Evolutionary conservation across 2,888 invertebrate species (phyloP).

Genomic region (Danaus chrysippus): DNA sequence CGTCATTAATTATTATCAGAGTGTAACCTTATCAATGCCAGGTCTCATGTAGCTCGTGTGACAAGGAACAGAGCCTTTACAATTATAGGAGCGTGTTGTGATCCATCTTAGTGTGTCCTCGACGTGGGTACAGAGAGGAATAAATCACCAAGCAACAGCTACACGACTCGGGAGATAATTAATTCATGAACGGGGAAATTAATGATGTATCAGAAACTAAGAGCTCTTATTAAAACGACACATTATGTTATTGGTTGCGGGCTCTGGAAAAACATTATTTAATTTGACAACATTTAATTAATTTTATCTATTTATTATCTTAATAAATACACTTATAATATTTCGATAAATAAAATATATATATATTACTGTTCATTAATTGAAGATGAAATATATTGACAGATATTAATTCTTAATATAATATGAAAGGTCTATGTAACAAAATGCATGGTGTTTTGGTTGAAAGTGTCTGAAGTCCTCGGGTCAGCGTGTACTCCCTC

Average conservation of each 20-base stretch:
- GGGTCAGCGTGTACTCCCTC: neutral
- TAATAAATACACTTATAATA: no score
- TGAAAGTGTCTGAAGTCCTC: neutral
- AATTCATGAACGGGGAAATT: constrained; percentile 12
- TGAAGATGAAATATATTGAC: no score
- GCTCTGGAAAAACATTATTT: neutral
- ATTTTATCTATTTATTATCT: no score
- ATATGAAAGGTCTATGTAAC: no score
- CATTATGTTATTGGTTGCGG: neutral
- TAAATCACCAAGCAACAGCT: constrained; percentile 16
- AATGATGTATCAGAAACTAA: constrained; percentile 11
- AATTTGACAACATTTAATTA: neutral
- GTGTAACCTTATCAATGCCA: neutral
- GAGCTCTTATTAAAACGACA: neutral
- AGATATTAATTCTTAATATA: no score
- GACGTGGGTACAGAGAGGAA: constrained; percentile 12
- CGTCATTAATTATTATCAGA: neutral
- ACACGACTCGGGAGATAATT: constrained; percentile 15
- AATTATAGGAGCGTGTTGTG: constrained; percentile 10
- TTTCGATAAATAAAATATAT: no score
- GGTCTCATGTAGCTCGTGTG: neutral
- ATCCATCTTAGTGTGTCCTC: constrained; percentile 16
- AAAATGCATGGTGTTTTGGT: no score
- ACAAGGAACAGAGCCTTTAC: constrained; percentile 8
- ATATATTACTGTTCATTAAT: no score